Conservation (phyloP, 2,888 invertebrate species). For the Didymodactylos carnosus region DNA sequence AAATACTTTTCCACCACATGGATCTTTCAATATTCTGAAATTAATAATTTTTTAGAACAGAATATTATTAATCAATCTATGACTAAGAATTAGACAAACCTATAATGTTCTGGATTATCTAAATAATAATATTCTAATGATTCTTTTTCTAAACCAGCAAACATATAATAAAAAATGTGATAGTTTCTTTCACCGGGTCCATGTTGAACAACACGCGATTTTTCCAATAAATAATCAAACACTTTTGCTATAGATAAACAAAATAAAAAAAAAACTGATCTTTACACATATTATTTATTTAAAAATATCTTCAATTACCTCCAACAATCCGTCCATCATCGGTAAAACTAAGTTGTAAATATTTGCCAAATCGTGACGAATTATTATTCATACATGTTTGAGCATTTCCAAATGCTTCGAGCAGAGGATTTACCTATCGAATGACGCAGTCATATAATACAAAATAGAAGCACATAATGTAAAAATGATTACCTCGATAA, state of each 20-base stretch:
- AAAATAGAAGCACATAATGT: background rate
- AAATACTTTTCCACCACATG: background rate
- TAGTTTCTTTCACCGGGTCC: conserved; percentile 24
- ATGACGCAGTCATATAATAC: background rate
- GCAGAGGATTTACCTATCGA: conserved; percentile 23
- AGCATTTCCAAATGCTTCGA: conserved; percentile 27
- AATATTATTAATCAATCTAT: background rate
- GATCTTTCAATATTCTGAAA: conserved; percentile 3
- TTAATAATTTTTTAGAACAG: background rate
- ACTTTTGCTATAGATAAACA: conserved; percentile 20
- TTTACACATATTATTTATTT: background rate
- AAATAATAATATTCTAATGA: conserved; percentile 21
- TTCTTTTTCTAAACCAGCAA: conserved; percentile 25
- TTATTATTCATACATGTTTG: conserved; percentile 26
- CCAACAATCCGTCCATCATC: conserved; percentile 21
- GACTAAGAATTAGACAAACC: conserved; percentile 16
- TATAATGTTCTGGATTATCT: conserved; percentile 23
- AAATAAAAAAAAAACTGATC: background rate
- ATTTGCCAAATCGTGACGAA: conserved; percentile 26
- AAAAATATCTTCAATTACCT: conserved; percentile 17
- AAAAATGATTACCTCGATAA: conserved; percentile 21
- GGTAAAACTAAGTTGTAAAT: conserved; percentile 25
- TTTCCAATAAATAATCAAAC: conserved; percentile 26
- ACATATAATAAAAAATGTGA: conserved; percentile 26
- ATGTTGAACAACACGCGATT: conserved; percentile 25